Conservation (phyloP, 1,140 invertebrate species). For the Scaptomyza hsui region DNA sequence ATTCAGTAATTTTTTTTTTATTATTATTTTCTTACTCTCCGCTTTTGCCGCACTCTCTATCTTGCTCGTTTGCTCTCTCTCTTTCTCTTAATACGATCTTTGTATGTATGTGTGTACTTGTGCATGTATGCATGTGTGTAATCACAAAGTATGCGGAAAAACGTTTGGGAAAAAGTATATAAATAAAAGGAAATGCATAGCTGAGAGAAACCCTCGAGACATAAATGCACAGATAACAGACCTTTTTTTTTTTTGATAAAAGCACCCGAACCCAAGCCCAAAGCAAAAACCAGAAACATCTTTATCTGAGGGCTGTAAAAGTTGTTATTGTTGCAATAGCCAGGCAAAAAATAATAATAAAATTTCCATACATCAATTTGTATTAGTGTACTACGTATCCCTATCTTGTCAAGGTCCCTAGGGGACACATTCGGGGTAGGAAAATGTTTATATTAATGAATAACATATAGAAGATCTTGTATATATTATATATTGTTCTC, state of each 20-base stretch:
- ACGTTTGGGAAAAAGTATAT: constrained; percentile 30
- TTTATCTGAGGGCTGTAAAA: constrained; percentile 24
- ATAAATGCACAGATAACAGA: constrained; percentile 35
- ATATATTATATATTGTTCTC: background rate
- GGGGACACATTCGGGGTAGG: background rate
- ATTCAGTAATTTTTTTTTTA: constrained; percentile 23
- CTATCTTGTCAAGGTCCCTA: background rate
- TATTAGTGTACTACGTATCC: constrained; percentile 6
- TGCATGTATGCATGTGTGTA: constrained; percentile 18
- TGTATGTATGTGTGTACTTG: background rate
- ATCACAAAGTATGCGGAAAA: constrained; percentile 53
- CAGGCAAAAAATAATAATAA: constrained; percentile 8
- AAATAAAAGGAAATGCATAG: constrained; percentile 19
- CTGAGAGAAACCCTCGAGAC: constrained; percentile 15
- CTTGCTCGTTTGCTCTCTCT: background rate
- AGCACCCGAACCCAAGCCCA: background rate
- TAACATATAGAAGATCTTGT: background rate
- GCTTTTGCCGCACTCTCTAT: constrained; percentile 5
- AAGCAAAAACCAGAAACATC: constrained; percentile 13
- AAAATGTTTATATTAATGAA: background rate
- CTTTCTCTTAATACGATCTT: constrained; percentile 35
- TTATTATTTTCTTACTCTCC: constrained; percentile 6
- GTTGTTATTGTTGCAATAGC: constrained; percentile 16
- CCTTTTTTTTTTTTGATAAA: constrained; percentile 8
- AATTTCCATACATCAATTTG: background rate